Base-by-base conservation (phyloP, 2,888 invertebrate species). In the Hermodice carunculata region DNA sequence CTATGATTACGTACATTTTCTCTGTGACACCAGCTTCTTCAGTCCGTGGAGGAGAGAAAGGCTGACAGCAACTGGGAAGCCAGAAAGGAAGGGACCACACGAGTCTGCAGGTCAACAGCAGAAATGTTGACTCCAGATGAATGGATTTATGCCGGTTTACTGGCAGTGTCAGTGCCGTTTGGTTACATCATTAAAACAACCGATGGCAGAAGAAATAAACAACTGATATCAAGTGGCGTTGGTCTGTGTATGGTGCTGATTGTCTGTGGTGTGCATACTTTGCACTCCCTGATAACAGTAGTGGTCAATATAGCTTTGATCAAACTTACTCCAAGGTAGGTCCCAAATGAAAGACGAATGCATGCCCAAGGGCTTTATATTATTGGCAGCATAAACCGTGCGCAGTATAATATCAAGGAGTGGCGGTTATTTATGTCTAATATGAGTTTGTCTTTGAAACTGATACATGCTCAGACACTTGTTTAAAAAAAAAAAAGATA, bases 261-360 rank as follows among this genome's bases (percentile, higher is more conserved):
- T 37, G 70, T 77, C 1, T 80, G 80, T 61, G 72, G 77, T 2
- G 8, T 29, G 40, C 75, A 82, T 68, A 69, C 67, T 22, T 24
- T 79, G 8, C 82, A 83, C 64, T 76, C 67, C 17, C 49, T 67
- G 2, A 71, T 81, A 6, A 76, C 79, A 11, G 74, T 77, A 2
- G 4, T 78, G n/a, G 79, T 76, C 49, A 83, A 78, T 66, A n/a
- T n/a, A n/a, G n/a, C 78, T 49, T 19, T 78, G 17, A 67, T 81
- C 29, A 71, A 69, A 14, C 32, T 67, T 22, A 53, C 46, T 49
- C 67, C 70, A 46, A 67, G 44, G 70, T 70, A 29, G 44, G 64
- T 49, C 17, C 22, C 40, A 40, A 31, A n/a, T n/a, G n/a, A 37
- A 14, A 8, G 37, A 8, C 37, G 11, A 8, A 37, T 17, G 11